Conservation (phyloP, 2,113 vertebrate genomes). For the Gallinago undulata region DNA sequence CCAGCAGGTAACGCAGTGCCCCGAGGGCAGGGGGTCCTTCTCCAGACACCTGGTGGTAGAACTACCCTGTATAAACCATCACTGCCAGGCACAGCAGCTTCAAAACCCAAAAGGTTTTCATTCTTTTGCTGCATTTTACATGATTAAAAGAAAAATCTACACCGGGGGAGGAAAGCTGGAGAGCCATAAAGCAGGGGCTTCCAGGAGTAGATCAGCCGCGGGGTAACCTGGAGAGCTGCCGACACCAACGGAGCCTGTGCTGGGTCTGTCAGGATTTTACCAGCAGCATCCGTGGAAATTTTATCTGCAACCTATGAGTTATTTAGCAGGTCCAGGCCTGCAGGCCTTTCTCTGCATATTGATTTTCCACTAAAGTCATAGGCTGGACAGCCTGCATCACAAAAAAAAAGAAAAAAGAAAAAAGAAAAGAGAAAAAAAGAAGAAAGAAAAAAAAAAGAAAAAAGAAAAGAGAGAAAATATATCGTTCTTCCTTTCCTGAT, state of each 20-base stretch:
- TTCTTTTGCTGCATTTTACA: background rate
- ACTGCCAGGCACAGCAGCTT: background rate
- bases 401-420: too few relatives aligned
- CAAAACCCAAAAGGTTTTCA: background rate
- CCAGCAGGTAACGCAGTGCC: background rate
- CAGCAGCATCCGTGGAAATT: background rate
- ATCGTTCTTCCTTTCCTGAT: background rate
- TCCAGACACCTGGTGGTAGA: background rate
- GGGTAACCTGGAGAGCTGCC: background rate
- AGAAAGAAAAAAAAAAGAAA: too few relatives aligned
- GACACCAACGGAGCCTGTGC: background rate
- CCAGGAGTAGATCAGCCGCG: fast-evolving
- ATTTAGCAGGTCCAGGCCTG: background rate
- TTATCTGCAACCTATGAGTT: background rate
- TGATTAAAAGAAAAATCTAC: background rate
- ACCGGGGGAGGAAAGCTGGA: background rate
- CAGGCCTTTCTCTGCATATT: background rate
- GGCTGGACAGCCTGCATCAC: background rate
- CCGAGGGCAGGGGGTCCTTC: background rate
- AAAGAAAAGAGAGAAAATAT: background rate
- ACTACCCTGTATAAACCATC: background rate
- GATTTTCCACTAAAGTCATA: background rate
- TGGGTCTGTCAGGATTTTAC: background rate
- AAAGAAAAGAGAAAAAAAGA: too few relatives aligned
- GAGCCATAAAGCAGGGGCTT: background rate